A percentile compares a stretch with the other conserved stretches of the same genome.
Evolutionary conservation across 2,888 invertebrate genomes (phyloP).

Genomic region (Kuschelorhynchus macadamiae): DNA sequence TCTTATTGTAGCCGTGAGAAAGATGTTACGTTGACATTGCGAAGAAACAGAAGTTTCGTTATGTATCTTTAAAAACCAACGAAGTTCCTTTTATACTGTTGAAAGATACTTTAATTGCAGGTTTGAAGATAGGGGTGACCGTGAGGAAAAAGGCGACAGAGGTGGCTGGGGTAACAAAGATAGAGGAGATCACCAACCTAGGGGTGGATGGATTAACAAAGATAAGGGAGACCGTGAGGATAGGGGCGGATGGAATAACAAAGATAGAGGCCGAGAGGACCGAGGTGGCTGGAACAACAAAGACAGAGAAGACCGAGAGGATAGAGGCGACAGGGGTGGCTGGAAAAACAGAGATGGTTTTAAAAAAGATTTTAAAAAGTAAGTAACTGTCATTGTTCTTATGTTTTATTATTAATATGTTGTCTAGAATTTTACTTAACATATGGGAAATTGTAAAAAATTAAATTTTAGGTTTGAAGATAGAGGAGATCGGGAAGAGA

Average conservation of each 20-base stretch:
- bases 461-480: not conserved
- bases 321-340: constrained; percentile 34
- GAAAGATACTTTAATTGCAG: no score
- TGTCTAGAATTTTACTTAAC: no score
- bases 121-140: constrained; percentile 31
- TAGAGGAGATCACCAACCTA: no score
- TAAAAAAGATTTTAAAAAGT: constrained; percentile 57
- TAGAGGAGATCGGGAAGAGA: constrained; percentile 1
- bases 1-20: no score
- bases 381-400: constrained; percentile 36
- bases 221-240: constrained; percentile 20
- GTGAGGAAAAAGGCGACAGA: constrained; percentile 21
- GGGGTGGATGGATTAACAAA: no score
- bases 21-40: no score
- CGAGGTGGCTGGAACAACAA: constrained; percentile 34
- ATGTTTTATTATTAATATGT: not conserved
- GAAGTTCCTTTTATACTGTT: no score
- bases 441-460: no score
- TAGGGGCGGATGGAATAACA: constrained; percentile 31
- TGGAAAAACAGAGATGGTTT: constrained; percentile 37
- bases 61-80: no score
- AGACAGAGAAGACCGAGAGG: constrained; percentile 7
- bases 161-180: constrained; percentile 25
- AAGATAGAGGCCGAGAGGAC: constrained; percentile 24
- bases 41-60: no score